A percentile compares a stretch with the other conserved stretches of the same genome.
These are phyloP conservation scores for Zaprionus nigranus DNA, from an alignment of 1,140 invertebrate species.

Conservation along the genomic window DNA sequence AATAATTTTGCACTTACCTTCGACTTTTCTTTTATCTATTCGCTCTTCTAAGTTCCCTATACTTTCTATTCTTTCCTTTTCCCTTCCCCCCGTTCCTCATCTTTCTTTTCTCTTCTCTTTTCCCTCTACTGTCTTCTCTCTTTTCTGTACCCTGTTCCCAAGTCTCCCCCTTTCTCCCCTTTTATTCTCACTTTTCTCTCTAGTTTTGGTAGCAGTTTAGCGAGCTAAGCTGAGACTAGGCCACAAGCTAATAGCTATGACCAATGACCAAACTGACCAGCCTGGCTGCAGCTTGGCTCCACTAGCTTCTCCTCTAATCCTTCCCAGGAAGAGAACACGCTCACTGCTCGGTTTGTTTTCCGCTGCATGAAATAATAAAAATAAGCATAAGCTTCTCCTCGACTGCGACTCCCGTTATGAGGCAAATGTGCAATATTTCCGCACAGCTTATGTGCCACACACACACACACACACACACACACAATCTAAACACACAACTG, in stretches of 20 bases:
- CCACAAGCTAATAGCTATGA: slow-evolving; percentile 21
- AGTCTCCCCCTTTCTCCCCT: too few relatives aligned
- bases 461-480: slow-evolving; percentile 25
- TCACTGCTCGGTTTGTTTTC: slow-evolving; percentile 36
- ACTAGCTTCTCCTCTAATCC: slow-evolving; percentile 19
- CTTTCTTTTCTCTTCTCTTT: too few relatives aligned
- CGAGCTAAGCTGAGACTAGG: not conserved
- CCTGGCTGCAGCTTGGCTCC: not conserved
- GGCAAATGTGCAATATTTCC: slow-evolving; percentile 76
- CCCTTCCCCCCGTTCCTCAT: too few relatives aligned
- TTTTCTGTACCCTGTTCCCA: too few relatives aligned
- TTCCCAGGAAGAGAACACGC: slow-evolving; percentile 14
- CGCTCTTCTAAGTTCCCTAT: too few relatives aligned
- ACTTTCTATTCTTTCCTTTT: too few relatives aligned
- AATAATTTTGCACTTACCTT: too few relatives aligned
- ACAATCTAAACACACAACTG: not conserved
- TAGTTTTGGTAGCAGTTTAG: not conserved
- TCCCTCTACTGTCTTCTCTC: too few relatives aligned
- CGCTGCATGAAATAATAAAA: slow-evolving; percentile 49
- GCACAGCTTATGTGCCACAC: slow-evolving; percentile 72
- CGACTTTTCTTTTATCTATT: too few relatives aligned
- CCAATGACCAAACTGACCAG: not conserved
- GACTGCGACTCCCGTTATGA: slow-evolving; percentile 54
- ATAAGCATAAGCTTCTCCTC: slow-evolving; percentile 70
- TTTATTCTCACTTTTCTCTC: not conserved